Evolutionary conservation across 2,888 invertebrate genomes (phyloP), one percentile per base, ranked within the genome.

Genomic region (Crepidodera aurea): DNA sequence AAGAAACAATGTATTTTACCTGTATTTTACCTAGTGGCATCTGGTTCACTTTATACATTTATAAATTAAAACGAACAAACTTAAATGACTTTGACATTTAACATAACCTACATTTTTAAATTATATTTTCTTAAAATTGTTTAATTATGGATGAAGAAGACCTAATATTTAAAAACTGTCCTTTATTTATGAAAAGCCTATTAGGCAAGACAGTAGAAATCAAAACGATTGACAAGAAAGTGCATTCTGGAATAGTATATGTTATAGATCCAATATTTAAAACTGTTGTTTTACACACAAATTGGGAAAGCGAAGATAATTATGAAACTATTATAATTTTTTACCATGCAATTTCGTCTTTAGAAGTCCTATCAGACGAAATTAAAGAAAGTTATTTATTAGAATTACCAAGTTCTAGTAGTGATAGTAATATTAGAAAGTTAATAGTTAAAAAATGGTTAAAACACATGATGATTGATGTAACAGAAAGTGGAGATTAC

Each of bases 241-340:
- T 34, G 10, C 67, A 75, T 60, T 66, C 60, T 42, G 79, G 79
- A 27, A 62, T 63, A 25, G 71, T 80, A 1, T 77, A 76, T 60
- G 78, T 77, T 5, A 75, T 79, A 48, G 80, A 80, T 68, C 79
- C 79, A 10, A 71, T 77, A 42, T 77, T 74, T 37, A 77, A 79
- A 70, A 77, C 77, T 2, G 57, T 77, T 10, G 74, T 79, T 50
- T 67, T 79, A 51, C 72, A 70, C 53, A 70, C 60, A 32, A 68
- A 68, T 18, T 48, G 39, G 22, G 56, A 59, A 19, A 62, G 50
- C 37, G 60, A 63, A n/a, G 46, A 64, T 4, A 66, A 67, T 19
- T 54, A 60, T 13, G 62, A 68, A 32, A 70, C 70, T n/a, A 60
- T 70, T 40, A 66, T 75, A 37, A 64, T 75, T 40, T 37, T 73